These are phyloP conservation scores for Azorinus chamasolen DNA, from an alignment of 2,888 invertebrate species.

Conservation along the genomic window DNA sequence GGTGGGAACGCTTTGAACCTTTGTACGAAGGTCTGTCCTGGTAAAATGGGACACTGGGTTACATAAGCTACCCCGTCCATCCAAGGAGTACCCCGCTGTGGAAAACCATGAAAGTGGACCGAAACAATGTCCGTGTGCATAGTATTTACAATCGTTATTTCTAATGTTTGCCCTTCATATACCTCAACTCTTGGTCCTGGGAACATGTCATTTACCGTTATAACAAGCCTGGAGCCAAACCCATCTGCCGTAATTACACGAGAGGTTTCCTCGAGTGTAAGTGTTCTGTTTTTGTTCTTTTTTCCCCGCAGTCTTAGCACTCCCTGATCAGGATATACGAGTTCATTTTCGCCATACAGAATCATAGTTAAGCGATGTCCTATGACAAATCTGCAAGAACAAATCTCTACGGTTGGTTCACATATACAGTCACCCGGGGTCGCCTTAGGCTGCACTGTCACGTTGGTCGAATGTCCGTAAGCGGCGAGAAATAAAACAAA, in stretches of 20 bases:
- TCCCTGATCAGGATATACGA: conserved; percentile 39
- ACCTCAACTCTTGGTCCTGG: conserved; percentile 76
- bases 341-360: conserved; percentile 16
- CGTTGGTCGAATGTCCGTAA: no score
- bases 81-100: conserved; percentile 67
- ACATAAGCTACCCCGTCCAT: conserved; percentile 75
- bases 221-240: conserved; percentile 58
- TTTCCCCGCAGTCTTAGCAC: conserved; percentile 20
- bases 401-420: conserved; percentile 18
- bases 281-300: not conserved
- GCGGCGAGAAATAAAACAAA: no score
- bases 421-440: conserved; percentile 31
- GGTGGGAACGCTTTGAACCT: conserved; percentile 64
- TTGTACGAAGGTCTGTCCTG: conserved; percentile 71
- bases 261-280: not conserved
- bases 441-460: conserved; percentile 13
- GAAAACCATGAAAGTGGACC: conserved; percentile 76
- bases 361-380: conserved; percentile 64
- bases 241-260: conserved; percentile 69
- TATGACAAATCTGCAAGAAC: conserved; percentile 50
- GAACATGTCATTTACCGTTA: conserved; percentile 72
- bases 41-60: conserved; percentile 75
- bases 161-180: conserved; percentile 62
- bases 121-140: conserved; percentile 67
- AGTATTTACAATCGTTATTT: conserved; percentile 60